phyloP scores from a whole-genome alignment of 2,888 invertebrate genomes.

The Opisthograptis luteolata region DNA sequence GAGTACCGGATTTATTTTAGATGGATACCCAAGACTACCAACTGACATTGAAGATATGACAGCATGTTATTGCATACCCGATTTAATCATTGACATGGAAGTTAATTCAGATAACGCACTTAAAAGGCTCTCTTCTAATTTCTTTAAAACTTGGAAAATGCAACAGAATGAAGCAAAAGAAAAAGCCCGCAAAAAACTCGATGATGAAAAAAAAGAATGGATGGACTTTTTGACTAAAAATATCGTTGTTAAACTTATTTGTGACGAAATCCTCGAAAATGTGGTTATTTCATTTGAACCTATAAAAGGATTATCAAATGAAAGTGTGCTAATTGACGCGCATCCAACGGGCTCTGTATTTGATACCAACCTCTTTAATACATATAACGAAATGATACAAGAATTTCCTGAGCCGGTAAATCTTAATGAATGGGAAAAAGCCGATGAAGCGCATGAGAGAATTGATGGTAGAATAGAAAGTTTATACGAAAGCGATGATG shows the following conservation, averaged over 20 bases:
- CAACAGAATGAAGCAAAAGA: slow-evolving; percentile 66
- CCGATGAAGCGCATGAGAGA: slow-evolving; percentile 72
- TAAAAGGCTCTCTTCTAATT: slow-evolving; percentile 57
- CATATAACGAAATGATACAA: slow-evolving; percentile 66
- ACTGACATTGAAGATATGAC: slow-evolving; percentile 82
- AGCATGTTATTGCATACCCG: slow-evolving; percentile 80
- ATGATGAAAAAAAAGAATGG: slow-evolving; percentile 57
- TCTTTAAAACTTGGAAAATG: slow-evolving; percentile 68
- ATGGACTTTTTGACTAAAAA: slow-evolving; percentile 55
- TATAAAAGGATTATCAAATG: slow-evolving; percentile 40
- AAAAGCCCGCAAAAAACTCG: slow-evolving; percentile 49
- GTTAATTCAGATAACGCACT: slow-evolving; percentile 56
- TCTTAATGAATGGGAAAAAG: slow-evolving; percentile 73
- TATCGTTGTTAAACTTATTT: slow-evolving; percentile 58
- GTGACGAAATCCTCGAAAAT: slow-evolving; percentile 60
- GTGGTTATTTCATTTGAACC: slow-evolving; percentile 39
- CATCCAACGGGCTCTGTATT: slow-evolving; percentile 63
- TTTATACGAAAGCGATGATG: slow-evolving; percentile 70
- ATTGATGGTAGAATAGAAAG: slow-evolving; percentile 73
- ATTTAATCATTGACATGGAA: slow-evolving; percentile 81
- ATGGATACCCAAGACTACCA: slow-evolving; percentile 85
- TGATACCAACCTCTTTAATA: slow-evolving; percentile 62
- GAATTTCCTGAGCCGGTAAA: slow-evolving; percentile 78
- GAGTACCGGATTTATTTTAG: slow-evolving; percentile 82
- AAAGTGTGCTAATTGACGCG: slow-evolving; percentile 77